phyloP scores from a whole-genome alignment of 1,140 invertebrate genomes.

The Diorhabda sublineata region DNA sequence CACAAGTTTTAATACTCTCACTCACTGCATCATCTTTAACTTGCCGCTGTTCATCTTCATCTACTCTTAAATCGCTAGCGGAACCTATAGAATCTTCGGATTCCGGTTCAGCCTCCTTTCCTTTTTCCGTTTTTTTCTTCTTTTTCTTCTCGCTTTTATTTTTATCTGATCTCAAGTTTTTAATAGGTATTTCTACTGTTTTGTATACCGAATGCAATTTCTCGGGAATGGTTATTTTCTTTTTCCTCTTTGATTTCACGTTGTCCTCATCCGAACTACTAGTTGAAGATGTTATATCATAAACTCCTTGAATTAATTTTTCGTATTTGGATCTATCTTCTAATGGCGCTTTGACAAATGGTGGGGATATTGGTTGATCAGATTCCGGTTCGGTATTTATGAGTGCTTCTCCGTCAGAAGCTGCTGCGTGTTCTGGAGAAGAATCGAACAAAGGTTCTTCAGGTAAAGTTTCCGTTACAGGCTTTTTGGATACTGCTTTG shows the following conservation, averaged over 20 bases:
- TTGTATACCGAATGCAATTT: conserved; percentile 49
- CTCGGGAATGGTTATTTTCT: conserved; percentile 38
- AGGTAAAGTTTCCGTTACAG: conserved; percentile 19
- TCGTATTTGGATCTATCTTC: conserved; percentile 78
- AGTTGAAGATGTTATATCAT: conserved; percentile 58
- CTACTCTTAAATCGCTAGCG: conserved; percentile 63
- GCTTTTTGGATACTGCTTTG: conserved; percentile 16
- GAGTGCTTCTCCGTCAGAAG: conserved; percentile 39
- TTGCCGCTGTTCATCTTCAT: conserved; percentile 43
- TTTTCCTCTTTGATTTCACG: conserved; percentile 36
- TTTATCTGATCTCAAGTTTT: conserved; percentile 27
- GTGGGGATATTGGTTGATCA: conserved; percentile 48
- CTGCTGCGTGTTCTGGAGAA: conserved; percentile 21
- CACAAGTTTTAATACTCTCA: conserved; percentile 63
- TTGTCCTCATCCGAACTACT: conserved; percentile 52
- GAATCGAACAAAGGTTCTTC: conserved; percentile 22
- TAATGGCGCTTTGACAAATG: conserved; percentile 60
- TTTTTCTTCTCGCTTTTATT: conserved; percentile 29
- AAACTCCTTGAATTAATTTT: conserved; percentile 60
- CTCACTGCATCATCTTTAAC: conserved; percentile 48
- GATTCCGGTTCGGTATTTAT: conserved; percentile 37
- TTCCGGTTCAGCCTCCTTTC: conserved; percentile 35
- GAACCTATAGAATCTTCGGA: conserved; percentile 68
- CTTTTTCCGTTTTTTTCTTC: conserved; percentile 36
- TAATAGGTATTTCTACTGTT: conserved; percentile 48